Evolutionary conservation across 1,140 invertebrate species (phyloP).

Genomic region (Cataglyphis hispanica): DNA sequence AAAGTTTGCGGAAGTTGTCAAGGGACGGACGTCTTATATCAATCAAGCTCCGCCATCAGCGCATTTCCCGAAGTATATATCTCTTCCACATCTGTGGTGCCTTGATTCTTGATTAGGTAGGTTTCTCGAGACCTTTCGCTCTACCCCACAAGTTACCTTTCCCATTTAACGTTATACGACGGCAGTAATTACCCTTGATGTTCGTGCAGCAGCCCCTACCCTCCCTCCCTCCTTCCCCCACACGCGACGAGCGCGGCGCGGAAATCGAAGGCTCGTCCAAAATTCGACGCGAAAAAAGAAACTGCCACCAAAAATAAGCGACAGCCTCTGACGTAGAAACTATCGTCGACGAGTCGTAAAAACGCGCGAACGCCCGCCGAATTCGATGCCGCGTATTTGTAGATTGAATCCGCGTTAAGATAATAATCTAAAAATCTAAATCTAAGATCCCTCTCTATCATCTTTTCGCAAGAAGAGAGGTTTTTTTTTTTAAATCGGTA

Average conservation of each 20-base stretch:
- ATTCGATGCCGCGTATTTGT: neutral
- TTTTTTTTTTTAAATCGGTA: neutral
- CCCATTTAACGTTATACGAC: constrained; percentile 40
- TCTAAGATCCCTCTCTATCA: too few species aligned
- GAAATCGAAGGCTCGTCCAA: constrained; percentile 30
- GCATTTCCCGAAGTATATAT: neutral
- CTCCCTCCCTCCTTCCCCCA: too few species aligned
- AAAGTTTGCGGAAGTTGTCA: neutral
- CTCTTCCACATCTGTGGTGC: too few species aligned
- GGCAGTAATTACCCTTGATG: constrained; percentile 24
- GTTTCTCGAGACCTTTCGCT: constrained; percentile 32
- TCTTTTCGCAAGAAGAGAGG: neutral
- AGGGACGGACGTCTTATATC: neutral
- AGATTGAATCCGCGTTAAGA: neutral
- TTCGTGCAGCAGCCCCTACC: neutral
- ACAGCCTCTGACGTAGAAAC: constrained; percentile 1
- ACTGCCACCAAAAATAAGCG: constrained; percentile 25
- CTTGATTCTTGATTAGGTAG: constrained; percentile 10
- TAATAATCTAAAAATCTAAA: too few species aligned
- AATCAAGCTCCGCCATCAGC: neutral
- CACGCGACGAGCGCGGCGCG: neutral
- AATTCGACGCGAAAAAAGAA: constrained; percentile 35
- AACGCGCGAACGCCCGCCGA: neutral
- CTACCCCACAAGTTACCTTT: constrained; percentile 40
- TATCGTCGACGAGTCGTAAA: neutral